Evolutionary conservation across 2,797 vertebrate genomes (phyloP), one percentile per base, ranked within the genome.

Genomic region (Buphagus erythrorhynchus): DNA sequence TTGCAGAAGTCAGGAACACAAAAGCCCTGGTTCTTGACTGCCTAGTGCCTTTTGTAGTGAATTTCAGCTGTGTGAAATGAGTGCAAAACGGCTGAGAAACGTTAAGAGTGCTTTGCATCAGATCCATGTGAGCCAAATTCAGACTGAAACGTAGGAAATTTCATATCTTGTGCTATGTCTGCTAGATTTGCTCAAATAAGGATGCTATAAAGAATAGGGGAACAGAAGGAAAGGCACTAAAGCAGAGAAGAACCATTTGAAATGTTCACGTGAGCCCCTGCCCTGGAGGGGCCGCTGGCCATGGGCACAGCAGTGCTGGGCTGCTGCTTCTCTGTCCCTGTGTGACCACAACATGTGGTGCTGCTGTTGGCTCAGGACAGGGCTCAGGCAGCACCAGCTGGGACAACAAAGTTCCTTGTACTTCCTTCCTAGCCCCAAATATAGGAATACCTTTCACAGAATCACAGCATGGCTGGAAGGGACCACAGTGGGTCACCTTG

Each of bases 21-120:
- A 94, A 96, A 95, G 85, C 55, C 29, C 11, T 38, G 51, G 73
- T 72, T 95, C 90, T 91, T 77, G 58, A 72, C 93, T 90, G 73
- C 75, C 55, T 88, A 15, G 57, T 61, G 74, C 84, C 78, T 85
- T 95, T 80, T 92, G 73, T 86, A 45, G 87, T 58, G 59, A 68
- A 83, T 88, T 92, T 94, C 81, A 93, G 51, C 91, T 91, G 40
- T 62, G 78, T 73, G 76, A 95, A 95, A 90, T 91, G 54, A 88
- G 78, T 72, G 54, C 69, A 83, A 67, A 96, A 86, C 78, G 75
- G 43, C 62, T 80, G 84, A 93, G 91, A 91, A 88, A 76, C 12
- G 4, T 75, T 88, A 59, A 52, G 45, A 67, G 76, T 36, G 65
- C 93, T 94, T 75, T 90, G 62, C 62, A 42, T 93, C 38, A 18